These are phyloP conservation scores for Scrobipalpa costella DNA, from an alignment of 2,888 invertebrate species.

Conservation along the genomic window DNA sequence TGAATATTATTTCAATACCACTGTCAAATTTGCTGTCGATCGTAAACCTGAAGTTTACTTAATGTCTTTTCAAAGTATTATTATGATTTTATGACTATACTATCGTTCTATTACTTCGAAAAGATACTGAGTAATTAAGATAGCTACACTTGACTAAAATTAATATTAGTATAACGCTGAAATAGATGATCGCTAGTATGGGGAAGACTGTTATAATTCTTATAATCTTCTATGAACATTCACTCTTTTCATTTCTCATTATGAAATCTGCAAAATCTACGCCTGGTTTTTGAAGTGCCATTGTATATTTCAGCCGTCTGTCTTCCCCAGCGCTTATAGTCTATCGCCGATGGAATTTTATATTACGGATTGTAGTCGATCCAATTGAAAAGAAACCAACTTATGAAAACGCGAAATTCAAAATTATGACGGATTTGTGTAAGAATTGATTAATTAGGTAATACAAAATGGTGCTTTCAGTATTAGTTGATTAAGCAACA, in stretches of 20 bases:
- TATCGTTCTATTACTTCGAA: too few species aligned
- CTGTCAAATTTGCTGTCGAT: not conserved
- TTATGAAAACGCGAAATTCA: constrained; percentile 44
- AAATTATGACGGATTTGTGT: constrained; percentile 54
- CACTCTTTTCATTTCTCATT: too few species aligned
- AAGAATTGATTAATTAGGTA: constrained; percentile 59
- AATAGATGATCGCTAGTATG: constrained; percentile 18
- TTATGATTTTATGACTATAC: not conserved
- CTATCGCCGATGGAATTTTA: not conserved
- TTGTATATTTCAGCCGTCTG: not conserved
- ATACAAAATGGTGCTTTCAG: constrained; percentile 77
- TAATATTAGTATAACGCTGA: constrained; percentile 18
- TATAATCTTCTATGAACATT: too few species aligned
- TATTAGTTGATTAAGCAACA: constrained; percentile 75
- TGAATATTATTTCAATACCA: too few species aligned
- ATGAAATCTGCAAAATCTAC: not conserved
- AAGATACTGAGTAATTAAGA: not conserved
- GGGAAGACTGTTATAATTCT: constrained; percentile 13
- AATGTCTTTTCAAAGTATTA: not conserved
- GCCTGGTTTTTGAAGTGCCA: not conserved
- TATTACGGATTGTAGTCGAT: constrained; percentile 10
- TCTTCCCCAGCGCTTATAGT: constrained; percentile 18
- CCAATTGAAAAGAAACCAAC: constrained; percentile 23
- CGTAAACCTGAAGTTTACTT: constrained; percentile 1
- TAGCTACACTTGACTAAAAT: constrained; percentile 15